phyloP scores from a whole-genome alignment of 2,888 invertebrate genomes.

The Ferdinandea cuprea region DNA sequence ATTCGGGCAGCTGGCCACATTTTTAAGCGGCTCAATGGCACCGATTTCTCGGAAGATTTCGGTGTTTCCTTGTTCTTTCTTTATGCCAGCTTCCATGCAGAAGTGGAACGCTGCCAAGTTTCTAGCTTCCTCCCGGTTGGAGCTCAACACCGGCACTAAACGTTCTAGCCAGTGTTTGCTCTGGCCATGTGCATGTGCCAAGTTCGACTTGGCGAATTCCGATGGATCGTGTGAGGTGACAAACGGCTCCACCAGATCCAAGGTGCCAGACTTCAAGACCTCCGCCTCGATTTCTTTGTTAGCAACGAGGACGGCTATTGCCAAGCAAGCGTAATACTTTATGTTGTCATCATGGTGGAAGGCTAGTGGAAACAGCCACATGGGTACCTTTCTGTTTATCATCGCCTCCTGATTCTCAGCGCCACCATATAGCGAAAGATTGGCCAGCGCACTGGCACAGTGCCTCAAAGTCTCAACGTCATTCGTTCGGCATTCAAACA shows the following conservation, averaged over 20 bases:
- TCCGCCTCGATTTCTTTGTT: constrained; percentile 99
- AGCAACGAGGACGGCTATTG: constrained; percentile 97
- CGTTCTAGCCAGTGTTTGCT: constrained; percentile 97
- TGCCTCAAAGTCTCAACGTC: constrained; percentile 96
- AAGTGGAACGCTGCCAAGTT: constrained; percentile 99
- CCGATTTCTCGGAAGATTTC: constrained; percentile 97
- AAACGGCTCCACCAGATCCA: constrained; percentile 98
- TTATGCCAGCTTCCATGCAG: constrained; percentile 99
- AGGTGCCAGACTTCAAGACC: constrained; percentile 97
- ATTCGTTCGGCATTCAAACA: constrained; percentile 96
- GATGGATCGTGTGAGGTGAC: constrained; percentile 96
- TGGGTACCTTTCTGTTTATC: constrained; percentile 96
- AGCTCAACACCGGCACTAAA: constrained; percentile 96
- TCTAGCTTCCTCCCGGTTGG: constrained; percentile 97
- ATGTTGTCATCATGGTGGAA: constrained; percentile 98
- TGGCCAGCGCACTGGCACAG: constrained; percentile 98
- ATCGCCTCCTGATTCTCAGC: constrained; percentile 98
- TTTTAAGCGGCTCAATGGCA: constrained; percentile 96
- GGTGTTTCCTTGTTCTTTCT: constrained; percentile 95
- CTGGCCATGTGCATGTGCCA: constrained; percentile 97
- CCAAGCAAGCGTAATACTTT: constrained; percentile 99
- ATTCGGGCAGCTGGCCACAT: constrained; percentile 98
- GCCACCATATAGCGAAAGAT: constrained; percentile 97
- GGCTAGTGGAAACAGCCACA: constrained; percentile 99
- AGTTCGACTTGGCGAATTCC: constrained; percentile 95